Percentiles rank a stretch among this genome's conserved stretches.
Evolutionary conservation across 2,113 vertebrate genomes (phyloP).

Genomic region (Tyrannus savana): DNA sequence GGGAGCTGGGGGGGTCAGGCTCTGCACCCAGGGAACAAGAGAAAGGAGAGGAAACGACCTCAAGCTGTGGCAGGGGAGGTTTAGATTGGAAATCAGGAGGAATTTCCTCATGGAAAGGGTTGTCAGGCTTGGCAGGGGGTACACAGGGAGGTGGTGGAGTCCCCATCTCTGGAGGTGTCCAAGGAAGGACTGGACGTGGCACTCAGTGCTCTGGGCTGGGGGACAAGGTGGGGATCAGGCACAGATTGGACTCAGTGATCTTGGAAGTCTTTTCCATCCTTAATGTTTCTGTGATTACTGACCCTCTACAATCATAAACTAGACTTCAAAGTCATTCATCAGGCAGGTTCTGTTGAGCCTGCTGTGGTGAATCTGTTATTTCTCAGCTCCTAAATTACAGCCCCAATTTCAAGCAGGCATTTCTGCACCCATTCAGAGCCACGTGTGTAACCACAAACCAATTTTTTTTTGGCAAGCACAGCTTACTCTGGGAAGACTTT

Average conservation of each 20-base stretch:
- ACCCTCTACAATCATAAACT: background rate
- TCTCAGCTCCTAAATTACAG: background rate
- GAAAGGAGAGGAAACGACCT: background rate
- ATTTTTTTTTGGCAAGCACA: background rate
- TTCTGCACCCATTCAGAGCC: background rate
- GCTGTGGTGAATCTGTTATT: background rate
- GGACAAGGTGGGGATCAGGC: accelerated
- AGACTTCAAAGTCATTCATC: background rate
- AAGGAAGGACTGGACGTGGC: accelerated
- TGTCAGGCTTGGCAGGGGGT: accelerated
- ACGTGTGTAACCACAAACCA: background rate
- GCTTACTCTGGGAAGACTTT: background rate
- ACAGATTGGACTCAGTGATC: accelerated
- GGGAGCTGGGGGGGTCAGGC: background rate
- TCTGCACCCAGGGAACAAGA: background rate
- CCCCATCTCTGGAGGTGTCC: accelerated
- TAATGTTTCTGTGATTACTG: background rate
- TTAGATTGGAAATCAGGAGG: accelerated
- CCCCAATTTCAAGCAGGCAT: background rate
- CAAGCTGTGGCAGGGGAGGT: background rate
- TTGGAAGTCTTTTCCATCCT: background rate
- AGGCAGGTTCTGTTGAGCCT: background rate
- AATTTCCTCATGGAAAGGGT: accelerated
- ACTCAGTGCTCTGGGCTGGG: background rate
- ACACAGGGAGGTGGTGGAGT: background rate